Percentiles rank a stretch among this genome's conserved stretches.
phyloP scores from a whole-genome alignment of 2,888 invertebrate species.

The Metopia argyrocephala region DNA sequence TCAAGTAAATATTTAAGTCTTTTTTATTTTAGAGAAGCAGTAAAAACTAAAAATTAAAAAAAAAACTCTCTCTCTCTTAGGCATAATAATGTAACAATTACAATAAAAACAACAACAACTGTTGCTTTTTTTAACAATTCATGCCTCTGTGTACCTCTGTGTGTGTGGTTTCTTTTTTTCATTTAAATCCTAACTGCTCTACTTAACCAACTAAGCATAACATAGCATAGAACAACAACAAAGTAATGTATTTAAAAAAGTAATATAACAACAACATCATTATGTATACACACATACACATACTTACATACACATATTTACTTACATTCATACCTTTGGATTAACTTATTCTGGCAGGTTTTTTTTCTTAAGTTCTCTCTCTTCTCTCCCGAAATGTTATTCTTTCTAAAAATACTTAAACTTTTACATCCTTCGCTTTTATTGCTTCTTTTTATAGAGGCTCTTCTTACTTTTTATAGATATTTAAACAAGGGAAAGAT shows the following conservation, averaged over 20 bases:
- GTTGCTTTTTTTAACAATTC: constrained; percentile 47
- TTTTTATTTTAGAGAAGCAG: neutral
- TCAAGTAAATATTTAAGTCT: neutral
- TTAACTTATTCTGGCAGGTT: too few species aligned
- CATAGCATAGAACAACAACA: constrained; percentile 35
- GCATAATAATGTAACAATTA: neutral
- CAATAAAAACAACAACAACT: constrained; percentile 56
- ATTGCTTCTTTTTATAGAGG: constrained; percentile 41
- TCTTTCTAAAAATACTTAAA: constrained; percentile 52
- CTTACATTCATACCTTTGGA: too few species aligned
- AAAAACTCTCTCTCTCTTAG: neutral
- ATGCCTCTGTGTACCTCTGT: neutral
- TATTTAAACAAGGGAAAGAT: too few species aligned
- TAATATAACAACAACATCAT: constrained; percentile 9
- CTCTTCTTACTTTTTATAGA: too few species aligned
- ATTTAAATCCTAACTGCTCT: constrained; percentile 59
- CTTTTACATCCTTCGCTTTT: constrained; percentile 60
- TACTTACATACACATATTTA: constrained; percentile 14
- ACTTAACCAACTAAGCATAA: constrained; percentile 65
- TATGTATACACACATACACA: constrained; percentile 24
- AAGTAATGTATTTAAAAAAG: neutral
- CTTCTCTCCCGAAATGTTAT: neutral
- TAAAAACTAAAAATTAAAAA: neutral
- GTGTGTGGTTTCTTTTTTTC: constrained; percentile 17
- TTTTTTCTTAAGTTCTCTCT: neutral